These are phyloP conservation scores for Drosophila kanekoi DNA, from an alignment of 2,888 invertebrate genomes.

Conservation along the genomic window DNA sequence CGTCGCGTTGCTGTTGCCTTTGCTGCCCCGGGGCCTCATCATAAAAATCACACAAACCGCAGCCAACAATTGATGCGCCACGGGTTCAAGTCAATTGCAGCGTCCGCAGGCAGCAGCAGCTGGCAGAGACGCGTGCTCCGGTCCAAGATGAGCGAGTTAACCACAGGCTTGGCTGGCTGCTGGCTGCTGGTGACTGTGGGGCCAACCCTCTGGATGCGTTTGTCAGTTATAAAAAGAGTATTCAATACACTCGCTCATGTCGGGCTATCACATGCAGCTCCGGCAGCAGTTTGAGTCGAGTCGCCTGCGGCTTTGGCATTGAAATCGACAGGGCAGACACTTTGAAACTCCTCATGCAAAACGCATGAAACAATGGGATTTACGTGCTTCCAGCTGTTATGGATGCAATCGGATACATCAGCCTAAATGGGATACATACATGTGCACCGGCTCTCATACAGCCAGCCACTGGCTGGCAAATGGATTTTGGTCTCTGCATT, in stretches of 20 bases:
- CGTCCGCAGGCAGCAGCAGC: slow-evolving; percentile 36
- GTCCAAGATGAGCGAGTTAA: slow-evolving; percentile 44
- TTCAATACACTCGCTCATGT: slow-evolving; percentile 41
- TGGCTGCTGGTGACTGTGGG: neutral
- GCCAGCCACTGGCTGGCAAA: slow-evolving; percentile 43
- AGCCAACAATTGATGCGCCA: slow-evolving; percentile 70
- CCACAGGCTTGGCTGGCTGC: slow-evolving; percentile 48
- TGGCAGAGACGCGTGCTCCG: slow-evolving; percentile 39
- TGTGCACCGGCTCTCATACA: slow-evolving; percentile 25
- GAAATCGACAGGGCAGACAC: slow-evolving; percentile 64
- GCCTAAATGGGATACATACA: slow-evolving; percentile 55
- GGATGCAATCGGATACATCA: slow-evolving; percentile 75
- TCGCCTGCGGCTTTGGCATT: slow-evolving; percentile 56
- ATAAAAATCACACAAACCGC: slow-evolving; percentile 73
- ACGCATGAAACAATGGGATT: slow-evolving; percentile 73
- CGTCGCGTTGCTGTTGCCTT: slow-evolving; percentile 5
- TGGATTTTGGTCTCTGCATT: slow-evolving; percentile 61
- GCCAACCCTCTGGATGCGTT: slow-evolving; percentile 47
- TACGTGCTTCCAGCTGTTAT: slow-evolving; percentile 74
- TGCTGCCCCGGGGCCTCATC: slow-evolving; percentile 61
- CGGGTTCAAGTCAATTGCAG: slow-evolving; percentile 76
- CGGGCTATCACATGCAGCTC: slow-evolving; percentile 49
- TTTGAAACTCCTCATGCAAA: slow-evolving; percentile 67
- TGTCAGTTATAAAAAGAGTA: slow-evolving; percentile 59
- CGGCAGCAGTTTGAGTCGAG: slow-evolving; percentile 22